Evolutionary conservation across 2,113 vertebrate species (phyloP).

Genomic region (Asarcornis scutulata): DNA sequence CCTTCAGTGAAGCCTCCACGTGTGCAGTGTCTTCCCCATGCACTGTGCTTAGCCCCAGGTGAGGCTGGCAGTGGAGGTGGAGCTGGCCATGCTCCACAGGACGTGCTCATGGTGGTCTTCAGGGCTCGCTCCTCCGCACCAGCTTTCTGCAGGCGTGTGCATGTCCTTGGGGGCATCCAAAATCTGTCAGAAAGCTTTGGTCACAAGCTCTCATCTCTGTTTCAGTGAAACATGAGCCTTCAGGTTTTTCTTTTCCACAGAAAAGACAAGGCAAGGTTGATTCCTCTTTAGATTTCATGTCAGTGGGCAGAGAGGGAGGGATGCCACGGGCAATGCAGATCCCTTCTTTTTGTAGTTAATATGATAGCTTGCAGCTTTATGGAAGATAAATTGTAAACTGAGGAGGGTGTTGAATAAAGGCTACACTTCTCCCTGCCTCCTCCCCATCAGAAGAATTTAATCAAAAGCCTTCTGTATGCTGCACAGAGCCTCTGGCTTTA

Average conservation of each 20-base stretch:
- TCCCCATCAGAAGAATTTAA: neutral
- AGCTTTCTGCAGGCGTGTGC: rapidly evolving
- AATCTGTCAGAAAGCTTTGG: neutral
- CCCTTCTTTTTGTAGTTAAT: neutral
- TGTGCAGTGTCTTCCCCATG: rapidly evolving
- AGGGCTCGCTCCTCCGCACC: neutral
- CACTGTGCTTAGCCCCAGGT: neutral
- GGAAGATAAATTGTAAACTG: neutral
- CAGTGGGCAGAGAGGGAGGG: neutral
- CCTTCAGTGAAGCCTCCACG: neutral
- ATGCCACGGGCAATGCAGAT: rapidly evolving
- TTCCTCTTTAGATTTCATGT: neutral
- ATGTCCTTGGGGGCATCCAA: neutral
- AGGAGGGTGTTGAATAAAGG: neutral
- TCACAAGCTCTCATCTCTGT: neutral
- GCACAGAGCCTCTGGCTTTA: neutral
- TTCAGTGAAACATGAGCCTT: neutral
- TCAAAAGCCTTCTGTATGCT: constrained; percentile 15
- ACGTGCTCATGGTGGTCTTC: rapidly evolving
- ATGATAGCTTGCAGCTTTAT: neutral
- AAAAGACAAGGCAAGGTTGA: neutral
- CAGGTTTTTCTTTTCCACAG: neutral
- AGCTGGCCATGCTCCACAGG: neutral
- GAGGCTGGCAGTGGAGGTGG: neutral
- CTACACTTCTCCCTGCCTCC: neutral